Conservation (phyloP, 2,797 vertebrate species). For the Ibycter americanus region DNA sequence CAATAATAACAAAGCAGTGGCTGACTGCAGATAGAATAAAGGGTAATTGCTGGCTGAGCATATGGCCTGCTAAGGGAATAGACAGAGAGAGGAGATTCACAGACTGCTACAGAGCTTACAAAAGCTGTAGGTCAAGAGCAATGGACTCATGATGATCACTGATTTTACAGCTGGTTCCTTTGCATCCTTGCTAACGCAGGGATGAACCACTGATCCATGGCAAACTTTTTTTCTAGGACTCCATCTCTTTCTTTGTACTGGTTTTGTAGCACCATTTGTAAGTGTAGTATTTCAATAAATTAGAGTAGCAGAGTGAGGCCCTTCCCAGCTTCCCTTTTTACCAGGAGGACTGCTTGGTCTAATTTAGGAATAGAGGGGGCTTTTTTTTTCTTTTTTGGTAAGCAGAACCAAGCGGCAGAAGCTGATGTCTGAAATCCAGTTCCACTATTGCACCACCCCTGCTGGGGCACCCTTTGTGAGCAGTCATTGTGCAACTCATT, state of each 20-base stretch:
- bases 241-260: neutral
- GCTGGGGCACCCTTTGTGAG: neutral
- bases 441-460: neutral
- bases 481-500: fast-evolving
- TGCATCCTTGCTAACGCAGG: neutral
- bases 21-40: neutral
- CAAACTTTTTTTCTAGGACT: neutral
- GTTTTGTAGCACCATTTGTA: neutral
- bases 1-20: neutral
- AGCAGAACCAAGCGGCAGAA: neutral
- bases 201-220: neutral
- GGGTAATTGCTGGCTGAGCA: neutral
- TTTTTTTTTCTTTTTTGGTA: neutral
- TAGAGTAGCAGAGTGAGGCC: neutral
- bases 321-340: neutral
- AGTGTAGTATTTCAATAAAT: fast-evolving
- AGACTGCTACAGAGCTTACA: neutral
- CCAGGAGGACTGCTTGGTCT: neutral
- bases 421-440: fast-evolving
- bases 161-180: neutral
- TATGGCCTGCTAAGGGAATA: neutral
- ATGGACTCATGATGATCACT: neutral
- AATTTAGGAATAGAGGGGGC: fast-evolving
- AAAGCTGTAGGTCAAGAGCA: neutral
- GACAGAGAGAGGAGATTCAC: neutral